Percentiles rank a stretch among this genome's conserved stretches.
phyloP scores from a whole-genome alignment of 2,888 invertebrate species.

The Gymnoscelis rufifasciata region DNA sequence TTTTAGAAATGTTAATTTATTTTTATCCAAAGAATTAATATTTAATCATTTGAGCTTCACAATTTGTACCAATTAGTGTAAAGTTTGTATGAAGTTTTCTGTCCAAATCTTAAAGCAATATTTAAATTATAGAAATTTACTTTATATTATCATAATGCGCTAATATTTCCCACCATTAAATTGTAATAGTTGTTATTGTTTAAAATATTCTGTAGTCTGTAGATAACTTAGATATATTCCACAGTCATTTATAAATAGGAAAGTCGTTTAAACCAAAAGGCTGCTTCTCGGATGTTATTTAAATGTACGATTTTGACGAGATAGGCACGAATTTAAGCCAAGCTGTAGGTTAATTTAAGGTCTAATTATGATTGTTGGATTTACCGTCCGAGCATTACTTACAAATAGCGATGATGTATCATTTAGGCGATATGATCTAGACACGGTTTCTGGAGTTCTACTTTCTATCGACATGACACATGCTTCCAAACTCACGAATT shows the following conservation, averaged over 20 bases:
- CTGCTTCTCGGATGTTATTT: slow-evolving; percentile 76
- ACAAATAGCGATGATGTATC: slow-evolving; percentile 67
- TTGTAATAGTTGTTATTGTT: slow-evolving; percentile 65
- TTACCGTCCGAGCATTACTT: slow-evolving; percentile 71
- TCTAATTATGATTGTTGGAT: slow-evolving; percentile 74
- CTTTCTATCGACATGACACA: slow-evolving; percentile 56
- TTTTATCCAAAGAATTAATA: slow-evolving; percentile 77
- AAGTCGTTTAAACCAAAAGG: slow-evolving; percentile 71
- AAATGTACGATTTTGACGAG: slow-evolving; percentile 69
- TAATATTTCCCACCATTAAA: slow-evolving; percentile 70
- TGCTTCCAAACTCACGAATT: slow-evolving; percentile 60
- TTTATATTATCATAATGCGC: slow-evolving; percentile 53
- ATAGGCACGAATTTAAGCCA: slow-evolving; percentile 77
- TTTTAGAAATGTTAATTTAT: slow-evolving; percentile 73
- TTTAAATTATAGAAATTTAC: slow-evolving; percentile 64
- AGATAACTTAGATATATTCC: slow-evolving; percentile 71
- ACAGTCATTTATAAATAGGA: slow-evolving; percentile 73
- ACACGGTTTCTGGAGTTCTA: slow-evolving; percentile 56
- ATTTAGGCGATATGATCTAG: slow-evolving; percentile 63
- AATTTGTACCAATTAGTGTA: slow-evolving; percentile 62
- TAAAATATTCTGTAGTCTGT: slow-evolving; percentile 65
- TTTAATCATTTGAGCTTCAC: slow-evolving; percentile 59
- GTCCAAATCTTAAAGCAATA: slow-evolving; percentile 67
- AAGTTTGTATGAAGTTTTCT: slow-evolving; percentile 48
- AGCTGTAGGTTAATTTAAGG: slow-evolving; percentile 74